These are phyloP conservation scores for Empidonax alnorum DNA, from an alignment of 2,113 vertebrate genomes.

Conservation along the genomic window DNA sequence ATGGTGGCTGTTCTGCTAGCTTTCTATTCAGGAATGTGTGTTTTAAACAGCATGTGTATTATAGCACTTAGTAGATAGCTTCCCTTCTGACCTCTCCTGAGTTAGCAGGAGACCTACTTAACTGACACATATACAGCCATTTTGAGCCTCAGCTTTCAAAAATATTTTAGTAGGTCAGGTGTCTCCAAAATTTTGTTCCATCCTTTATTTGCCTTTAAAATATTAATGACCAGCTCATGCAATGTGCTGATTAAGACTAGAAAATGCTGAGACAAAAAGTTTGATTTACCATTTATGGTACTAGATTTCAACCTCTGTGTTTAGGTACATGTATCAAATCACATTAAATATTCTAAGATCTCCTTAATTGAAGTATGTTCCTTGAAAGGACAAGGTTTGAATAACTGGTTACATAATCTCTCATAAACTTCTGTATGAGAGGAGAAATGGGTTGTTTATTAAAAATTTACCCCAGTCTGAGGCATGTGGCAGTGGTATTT, in stretches of 20 bases:
- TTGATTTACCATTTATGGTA: background rate
- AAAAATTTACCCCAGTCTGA: background rate
- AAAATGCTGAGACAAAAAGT: conserved; percentile 45
- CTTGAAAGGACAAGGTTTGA: background rate
- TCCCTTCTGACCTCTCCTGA: conserved; percentile 15
- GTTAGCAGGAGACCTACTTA: conserved; percentile 45
- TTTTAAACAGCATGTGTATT: conserved; percentile 11
- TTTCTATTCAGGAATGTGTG: background rate
- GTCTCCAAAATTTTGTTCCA: conserved; percentile 52
- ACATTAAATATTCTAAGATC: conserved; percentile 26
- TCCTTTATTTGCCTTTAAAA: conserved; percentile 67
- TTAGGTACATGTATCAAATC: conserved; percentile 11
- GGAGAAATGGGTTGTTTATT: background rate
- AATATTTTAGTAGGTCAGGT: conserved; percentile 61
- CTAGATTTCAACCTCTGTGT: background rate
- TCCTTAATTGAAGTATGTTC: conserved; percentile 15
- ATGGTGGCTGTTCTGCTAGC: background rate
- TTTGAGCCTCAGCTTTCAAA: conserved; percentile 52
- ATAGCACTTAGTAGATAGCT: background rate
- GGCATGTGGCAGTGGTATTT: background rate
- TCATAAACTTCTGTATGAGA: background rate
- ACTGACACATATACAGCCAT: background rate
- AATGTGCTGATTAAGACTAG: conserved; percentile 52
- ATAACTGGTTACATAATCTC: background rate
- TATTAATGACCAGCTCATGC: conserved; percentile 45